Evolutionary conservation across 2,888 invertebrate genomes (phyloP), one percentile per base, ranked within the genome.

Genomic region (Stenodera caucasica): DNA sequence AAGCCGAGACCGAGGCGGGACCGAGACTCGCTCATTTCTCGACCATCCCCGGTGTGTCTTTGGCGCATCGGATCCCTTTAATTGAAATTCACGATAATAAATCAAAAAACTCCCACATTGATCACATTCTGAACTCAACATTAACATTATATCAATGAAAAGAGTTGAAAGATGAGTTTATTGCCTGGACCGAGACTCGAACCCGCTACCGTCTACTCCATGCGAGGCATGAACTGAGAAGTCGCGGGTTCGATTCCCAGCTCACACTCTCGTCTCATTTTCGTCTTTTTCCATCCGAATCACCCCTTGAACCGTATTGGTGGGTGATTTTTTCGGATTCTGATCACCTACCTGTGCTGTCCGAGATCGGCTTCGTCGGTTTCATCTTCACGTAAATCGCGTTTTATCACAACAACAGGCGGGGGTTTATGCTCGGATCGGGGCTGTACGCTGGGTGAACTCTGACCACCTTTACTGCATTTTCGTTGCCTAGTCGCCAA

Each of bases 361-460:
- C 76, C 83, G 68, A 82, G 78, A 73, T 88, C 87, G 55, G 84
- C 81, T 62, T 90, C 89, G 70, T 88, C 87, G 62, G 81, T 83
- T 71, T 92, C 92, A 69, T 94, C 94, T 72, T 93, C 93, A 61
- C 92, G 86, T 70, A 94, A 85, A 77, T 94, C 94, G 57, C 91
- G 84, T 78, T 96, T 96, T 73, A 96, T 89, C 62, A 96, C 94
- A 49, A 96, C 95, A 23, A 95, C 94, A 32, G 95, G 95, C 61
- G 94, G 94, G 60, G 93, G 90, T 77, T 94, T 94, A 80, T 89
- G 89, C 75, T 94, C 92, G 59, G 89, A 86, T 50, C 89, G 81
- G 23, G 90, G 85, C 58, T 88, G 84, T 66, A 87, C 79, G 33
- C 84, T 84, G 49, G 86, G 85, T 6, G 85, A 85, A 54, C 76